A percentile compares a stretch with the other conserved stretches of the same genome.
phyloP scores from a whole-genome alignment of 2,113 vertebrate species.

The Phyllostomus hastatus region DNA sequence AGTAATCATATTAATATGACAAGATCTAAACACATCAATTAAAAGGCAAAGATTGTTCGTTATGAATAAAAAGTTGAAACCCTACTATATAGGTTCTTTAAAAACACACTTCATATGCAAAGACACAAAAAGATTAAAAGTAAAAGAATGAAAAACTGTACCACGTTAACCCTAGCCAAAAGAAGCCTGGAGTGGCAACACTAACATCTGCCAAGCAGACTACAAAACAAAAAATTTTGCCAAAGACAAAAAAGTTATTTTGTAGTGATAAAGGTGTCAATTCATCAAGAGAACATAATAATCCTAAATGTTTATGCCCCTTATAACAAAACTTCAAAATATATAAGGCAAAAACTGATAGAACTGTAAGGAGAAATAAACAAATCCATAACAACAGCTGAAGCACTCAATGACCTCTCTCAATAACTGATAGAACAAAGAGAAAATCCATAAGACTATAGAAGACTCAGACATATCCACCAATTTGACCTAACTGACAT shows the following conservation, averaged over 20 bases:
- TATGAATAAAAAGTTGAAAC: background rate
- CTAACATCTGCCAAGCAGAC: background rate
- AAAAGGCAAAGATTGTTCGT: background rate
- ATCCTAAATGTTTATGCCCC: background rate
- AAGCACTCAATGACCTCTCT: background rate
- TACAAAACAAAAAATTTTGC: background rate
- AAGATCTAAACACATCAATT: background rate
- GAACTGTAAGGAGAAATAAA: background rate
- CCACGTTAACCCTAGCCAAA: background rate
- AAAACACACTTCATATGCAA: background rate
- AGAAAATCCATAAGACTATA: background rate
- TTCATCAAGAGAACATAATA: background rate
- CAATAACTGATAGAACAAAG: background rate
- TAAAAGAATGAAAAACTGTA: background rate
- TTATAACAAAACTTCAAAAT: background rate
- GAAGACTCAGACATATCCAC: background rate
- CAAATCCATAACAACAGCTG: background rate
- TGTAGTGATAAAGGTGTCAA: background rate
- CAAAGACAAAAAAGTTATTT: background rate
- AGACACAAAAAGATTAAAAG: background rate
- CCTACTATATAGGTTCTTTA: background rate
- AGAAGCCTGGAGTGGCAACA: background rate
- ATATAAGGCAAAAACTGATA: background rate
- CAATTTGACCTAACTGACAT: background rate
- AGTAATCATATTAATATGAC: background rate